Evolutionary conservation across 2,797 vertebrate species (phyloP), one percentile per base, ranked within the genome.

Genomic region (Pipistrellus kuhlii): DNA sequence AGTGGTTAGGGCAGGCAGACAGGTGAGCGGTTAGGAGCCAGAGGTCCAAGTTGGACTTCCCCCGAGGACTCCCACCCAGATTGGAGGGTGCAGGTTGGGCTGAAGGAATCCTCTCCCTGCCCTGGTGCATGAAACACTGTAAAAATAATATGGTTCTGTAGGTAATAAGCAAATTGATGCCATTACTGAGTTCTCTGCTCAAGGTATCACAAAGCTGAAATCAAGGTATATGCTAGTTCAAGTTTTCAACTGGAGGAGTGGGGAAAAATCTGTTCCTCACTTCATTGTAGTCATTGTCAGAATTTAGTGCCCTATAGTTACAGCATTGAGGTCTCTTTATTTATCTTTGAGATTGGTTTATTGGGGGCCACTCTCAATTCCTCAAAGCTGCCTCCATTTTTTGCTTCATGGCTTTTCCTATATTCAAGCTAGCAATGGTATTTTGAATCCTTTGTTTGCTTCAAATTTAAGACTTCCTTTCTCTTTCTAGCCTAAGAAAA

Each of bases 341-440:
- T 72, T 21, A 23, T 68, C 38, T 10, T 59, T 20, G 1, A 77
- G 3, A 3, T 18, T 5, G 18, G 27, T 10, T 27, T 21, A 1
- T 4, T 30, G 7, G 20, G 27, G 32, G 5, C 0, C 32, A n/a
- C 12, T 48, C n/a, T 64, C 5, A 41, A 1, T 2, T 46, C 17
- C 18, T 13, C 21, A 14, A 88, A 14, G 13, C 8, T 46, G 4
- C 9, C 12, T 32, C 30, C 13, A 15, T 41, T 48, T 68, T 72
- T 62, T 17, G 4, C 25, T 38, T 12, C 20, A 12, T 32, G 8
- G 12, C 13, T 13, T 2, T 55, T 10, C 55, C 6, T 41, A 59
- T 66, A 32, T 41, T 41, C 8, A 76, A 46, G 59, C 6, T 7
- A 71, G 20, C 2, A 44, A 21, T 0, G 8, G 23, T 9, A 44